Percentiles rank a stretch among this genome's conserved stretches.
phyloP scores from a whole-genome alignment of 2,888 invertebrate genomes.

The Pinctada fucata region DNA sequence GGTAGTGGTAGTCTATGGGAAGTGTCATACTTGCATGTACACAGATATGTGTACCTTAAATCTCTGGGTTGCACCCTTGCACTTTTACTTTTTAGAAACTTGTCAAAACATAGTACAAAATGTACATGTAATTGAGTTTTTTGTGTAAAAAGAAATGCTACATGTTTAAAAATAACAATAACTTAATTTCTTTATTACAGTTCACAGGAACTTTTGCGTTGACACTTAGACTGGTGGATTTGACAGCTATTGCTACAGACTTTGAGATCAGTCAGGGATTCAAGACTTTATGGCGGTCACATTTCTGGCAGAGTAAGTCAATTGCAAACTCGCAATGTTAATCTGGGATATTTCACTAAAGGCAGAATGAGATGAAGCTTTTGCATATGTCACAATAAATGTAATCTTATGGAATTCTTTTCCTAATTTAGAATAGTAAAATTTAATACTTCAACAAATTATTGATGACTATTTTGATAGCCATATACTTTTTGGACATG shows the following conservation, averaged over 20 bases:
- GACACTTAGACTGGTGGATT: conserved; percentile 64
- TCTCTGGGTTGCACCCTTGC: no score
- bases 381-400: neutral
- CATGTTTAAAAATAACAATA: neutral
- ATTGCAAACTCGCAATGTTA: neutral
- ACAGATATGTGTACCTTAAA: no score
- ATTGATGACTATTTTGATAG: no score
- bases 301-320: conserved; percentile 72
- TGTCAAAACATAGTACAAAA: no score
- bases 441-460: no score
- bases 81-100: no score
- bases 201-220: conserved; percentile 61
- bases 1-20: no score
- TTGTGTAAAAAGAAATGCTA: neutral
- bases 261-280: conserved; percentile 74
- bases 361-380: neutral
- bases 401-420: neutral
- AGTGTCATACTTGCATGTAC: no score
- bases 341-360: neutral
- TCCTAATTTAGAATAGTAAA: no score
- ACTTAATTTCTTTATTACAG: conserved; percentile 40
- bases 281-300: conserved; percentile 71
- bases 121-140: no score
- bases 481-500: no score
- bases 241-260: conserved; percentile 62